Base-by-base conservation (phyloP, 2,113 vertebrate species). In the Piliocolobus tephrosceles region DNA sequence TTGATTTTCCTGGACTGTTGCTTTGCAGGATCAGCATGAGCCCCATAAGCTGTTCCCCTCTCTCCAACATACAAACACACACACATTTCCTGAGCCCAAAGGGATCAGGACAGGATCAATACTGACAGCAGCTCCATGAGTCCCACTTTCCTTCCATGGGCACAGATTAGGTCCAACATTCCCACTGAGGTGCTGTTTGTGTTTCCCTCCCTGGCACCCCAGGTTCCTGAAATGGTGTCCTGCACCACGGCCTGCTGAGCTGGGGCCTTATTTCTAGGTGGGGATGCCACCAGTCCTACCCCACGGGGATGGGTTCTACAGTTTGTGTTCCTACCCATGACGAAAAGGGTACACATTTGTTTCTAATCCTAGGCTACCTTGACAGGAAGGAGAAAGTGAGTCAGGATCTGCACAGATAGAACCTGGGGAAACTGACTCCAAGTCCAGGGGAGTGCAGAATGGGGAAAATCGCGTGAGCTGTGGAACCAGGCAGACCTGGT, bases 121-220 rank as follows among this genome's bases (percentile, higher is more conserved):
- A 7, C 0, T 0, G 23, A 52, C 43, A 70, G 17, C 35, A 81
- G 13, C 47, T 70, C 47, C 6, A 0, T 3, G 5, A 17, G 20
- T 30, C 14, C 14, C 16, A 3, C 1, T 35, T 40, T 57, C 14
- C 5, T 64, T n/a, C 5, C 22, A 45, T 30, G 27, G 57, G 4
- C n/a, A 72, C 7, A 40, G 27, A 12, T 11, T 45, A 55, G n/a
- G n/a, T 38, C 78, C 70, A 45, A 13, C 68, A 43, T 55, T 61
- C 1, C 5, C 3, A 14, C 14, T 4, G 0, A 8, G 4, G n/a
- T 23, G 5, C 47, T 52, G 43, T 20, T 58, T 55, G 8, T 2
- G 8, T 6, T 27, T 30, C 40, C 22, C 61, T 30, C 8, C 25
- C 40, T 72, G 47, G 9, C 0, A 43, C 3, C 18, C 20, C 20